Percentiles rank a stretch among this genome's conserved stretches.
These are phyloP conservation scores for Ephialtes manifestator DNA, from an alignment of 2,888 invertebrate genomes.

Conservation along the genomic window DNA sequence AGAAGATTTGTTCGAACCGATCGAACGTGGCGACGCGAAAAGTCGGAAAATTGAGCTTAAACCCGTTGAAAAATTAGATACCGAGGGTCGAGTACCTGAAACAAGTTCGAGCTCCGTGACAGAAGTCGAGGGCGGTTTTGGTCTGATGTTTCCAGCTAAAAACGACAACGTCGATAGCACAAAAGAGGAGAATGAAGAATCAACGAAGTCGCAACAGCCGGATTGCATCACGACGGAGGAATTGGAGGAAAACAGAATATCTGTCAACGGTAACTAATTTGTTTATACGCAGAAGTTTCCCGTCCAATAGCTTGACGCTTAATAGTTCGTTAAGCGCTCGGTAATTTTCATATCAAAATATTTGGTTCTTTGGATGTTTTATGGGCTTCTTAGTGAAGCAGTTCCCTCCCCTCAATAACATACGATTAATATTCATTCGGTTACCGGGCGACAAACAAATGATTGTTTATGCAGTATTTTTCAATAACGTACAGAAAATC, in stretches of 20 bases:
- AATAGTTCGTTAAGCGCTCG: no score
- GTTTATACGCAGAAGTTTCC: no score
- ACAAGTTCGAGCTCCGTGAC: constrained; percentile 49
- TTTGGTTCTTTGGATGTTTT: no score
- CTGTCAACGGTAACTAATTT: constrained; percentile 87
- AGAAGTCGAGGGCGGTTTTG: constrained; percentile 80
- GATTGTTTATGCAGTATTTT: constrained; percentile 16
- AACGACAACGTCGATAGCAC: constrained; percentile 75
- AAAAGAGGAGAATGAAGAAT: constrained; percentile 76
- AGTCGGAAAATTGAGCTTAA: constrained; percentile 87
- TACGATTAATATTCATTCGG: no score
- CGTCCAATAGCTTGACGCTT: no score
- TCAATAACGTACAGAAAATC: not conserved
- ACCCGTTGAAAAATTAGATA: constrained; percentile 82
- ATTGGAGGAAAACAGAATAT: constrained; percentile 90
- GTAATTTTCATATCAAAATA: no score
- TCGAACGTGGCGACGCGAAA: constrained; percentile 83
- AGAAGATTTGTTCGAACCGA: constrained; percentile 88
- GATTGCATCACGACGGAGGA: constrained; percentile 89
- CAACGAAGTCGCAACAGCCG: constrained; percentile 76
- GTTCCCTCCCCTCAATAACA: no score
- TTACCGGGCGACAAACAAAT: no score
- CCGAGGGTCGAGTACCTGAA: constrained; percentile 62
- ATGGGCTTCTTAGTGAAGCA: no score
- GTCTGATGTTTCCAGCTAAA: constrained; percentile 81